These are phyloP conservation scores for Ophonus ardosiacus DNA, from an alignment of 2,888 invertebrate genomes.

Conservation along the genomic window DNA sequence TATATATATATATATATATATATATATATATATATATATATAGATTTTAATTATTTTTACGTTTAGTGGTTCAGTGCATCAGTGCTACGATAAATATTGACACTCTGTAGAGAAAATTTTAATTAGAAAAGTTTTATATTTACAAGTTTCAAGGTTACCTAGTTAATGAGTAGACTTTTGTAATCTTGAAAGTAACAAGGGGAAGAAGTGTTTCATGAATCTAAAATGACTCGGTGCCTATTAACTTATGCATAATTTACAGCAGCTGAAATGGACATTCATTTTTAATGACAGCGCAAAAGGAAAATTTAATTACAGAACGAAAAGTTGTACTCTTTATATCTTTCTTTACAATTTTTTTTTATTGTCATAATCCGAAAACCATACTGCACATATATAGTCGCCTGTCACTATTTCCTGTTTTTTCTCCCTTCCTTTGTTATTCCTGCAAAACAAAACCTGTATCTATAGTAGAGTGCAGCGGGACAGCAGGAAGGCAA, in stretches of 20 bases:
- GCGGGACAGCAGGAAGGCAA: not conserved
- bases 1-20: too few species aligned
- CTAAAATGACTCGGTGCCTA: slow-evolving; percentile 5
- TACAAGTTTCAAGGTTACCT: slow-evolving; percentile 14
- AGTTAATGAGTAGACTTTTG: slow-evolving; percentile 11
- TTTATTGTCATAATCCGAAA: not conserved
- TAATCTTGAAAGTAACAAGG: slow-evolving; percentile 1
- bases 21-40: too few species aligned
- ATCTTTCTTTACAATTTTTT: not conserved
- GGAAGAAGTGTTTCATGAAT: not conserved
- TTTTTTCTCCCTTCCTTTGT: not conserved
- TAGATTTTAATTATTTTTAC: too few species aligned
- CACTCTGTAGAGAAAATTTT: not conserved
- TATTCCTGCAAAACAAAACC: not conserved
- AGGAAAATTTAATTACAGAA: not conserved
- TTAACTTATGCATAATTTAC: not conserved
- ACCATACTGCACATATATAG: not conserved
- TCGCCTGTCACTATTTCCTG: not conserved
- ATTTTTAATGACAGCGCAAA: not conserved
- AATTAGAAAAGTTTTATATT: slow-evolving; percentile 12
- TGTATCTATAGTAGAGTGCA: not conserved
- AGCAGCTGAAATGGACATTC: not conserved
- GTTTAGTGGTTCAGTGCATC: too few species aligned
- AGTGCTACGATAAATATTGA: not conserved
- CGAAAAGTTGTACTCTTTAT: too few species aligned